Evolutionary conservation across 2,113 vertebrate genomes (phyloP).

Genomic region (Sisor rabdophorus): DNA sequence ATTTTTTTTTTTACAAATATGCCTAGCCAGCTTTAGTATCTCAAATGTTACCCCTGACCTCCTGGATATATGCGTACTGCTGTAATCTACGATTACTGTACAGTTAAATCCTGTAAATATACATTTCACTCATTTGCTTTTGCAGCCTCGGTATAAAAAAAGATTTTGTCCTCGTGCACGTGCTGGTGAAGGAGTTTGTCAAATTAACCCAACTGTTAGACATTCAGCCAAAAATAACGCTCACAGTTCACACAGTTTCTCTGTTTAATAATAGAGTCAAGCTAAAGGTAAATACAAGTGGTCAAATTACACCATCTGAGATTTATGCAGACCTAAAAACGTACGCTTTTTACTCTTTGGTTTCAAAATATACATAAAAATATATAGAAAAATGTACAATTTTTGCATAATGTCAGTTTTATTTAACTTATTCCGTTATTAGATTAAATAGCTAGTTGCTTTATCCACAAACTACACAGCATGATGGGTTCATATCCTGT

Average conservation of each 20-base stretch:
- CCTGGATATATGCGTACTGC: background rate
- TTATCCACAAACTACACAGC: background rate
- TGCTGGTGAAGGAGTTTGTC: background rate
- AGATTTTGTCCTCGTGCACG: background rate
- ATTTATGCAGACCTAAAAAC: background rate
- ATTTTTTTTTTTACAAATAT: background rate
- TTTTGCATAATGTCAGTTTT: too few species aligned
- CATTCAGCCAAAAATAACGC: background rate
- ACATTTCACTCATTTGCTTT: background rate
- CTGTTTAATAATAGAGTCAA: background rate
- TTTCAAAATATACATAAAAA: background rate
- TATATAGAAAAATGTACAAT: too few species aligned
- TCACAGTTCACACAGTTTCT: background rate
- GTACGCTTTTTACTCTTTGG: background rate
- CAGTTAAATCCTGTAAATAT: slow-evolving; percentile 26
- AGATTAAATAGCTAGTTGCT: background rate
- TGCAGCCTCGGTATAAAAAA: background rate
- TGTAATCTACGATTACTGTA: slow-evolving; percentile 5
- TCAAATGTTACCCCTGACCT: background rate
- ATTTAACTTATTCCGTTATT: background rate
- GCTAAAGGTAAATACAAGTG: background rate
- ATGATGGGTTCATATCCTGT: background rate
- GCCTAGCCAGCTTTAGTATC: slow-evolving; percentile 4
- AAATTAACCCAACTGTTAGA: background rate
- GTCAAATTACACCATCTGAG: background rate